Evolutionary conservation across 2,113 vertebrate species (phyloP).

Genomic region (Zapornia atra): DNA sequence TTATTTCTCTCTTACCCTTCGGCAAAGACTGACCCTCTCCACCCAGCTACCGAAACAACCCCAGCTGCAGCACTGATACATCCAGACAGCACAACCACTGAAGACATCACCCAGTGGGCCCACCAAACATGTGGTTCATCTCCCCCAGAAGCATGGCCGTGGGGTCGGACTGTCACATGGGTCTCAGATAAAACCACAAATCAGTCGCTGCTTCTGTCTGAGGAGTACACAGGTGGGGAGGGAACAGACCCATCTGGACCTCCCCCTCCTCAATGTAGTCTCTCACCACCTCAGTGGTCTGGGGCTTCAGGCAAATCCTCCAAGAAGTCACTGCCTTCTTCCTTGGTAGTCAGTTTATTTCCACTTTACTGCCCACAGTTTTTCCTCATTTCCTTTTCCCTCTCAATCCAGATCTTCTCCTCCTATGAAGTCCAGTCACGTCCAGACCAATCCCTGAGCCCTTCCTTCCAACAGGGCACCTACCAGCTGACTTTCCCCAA

Average conservation of each 20-base stretch:
- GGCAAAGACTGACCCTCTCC: not conserved
- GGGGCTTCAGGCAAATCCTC: not conserved
- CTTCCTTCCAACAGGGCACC: not conserved
- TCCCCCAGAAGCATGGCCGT: not conserved
- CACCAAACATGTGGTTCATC: not conserved
- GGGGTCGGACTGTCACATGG: not conserved
- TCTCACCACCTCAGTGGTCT: not conserved
- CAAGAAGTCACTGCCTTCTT: not conserved
- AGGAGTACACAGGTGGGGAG: not conserved
- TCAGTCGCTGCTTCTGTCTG: not conserved
- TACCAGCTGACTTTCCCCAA: not conserved
- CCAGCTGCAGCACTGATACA: rapidly evolving
- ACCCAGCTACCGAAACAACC: not conserved
- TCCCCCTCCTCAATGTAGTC: not conserved
- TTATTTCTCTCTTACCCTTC: not conserved
- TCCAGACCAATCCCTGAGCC: not conserved
- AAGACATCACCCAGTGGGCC: not conserved
- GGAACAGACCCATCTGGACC: not conserved
- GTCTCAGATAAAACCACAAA: not conserved
- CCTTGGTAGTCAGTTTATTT: not conserved
- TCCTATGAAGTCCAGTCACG: not conserved
- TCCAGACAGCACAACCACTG: rapidly evolving
- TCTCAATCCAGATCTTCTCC: not conserved
- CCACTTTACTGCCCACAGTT: not conserved
- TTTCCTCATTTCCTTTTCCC: not conserved